A percentile compares a stretch with the other conserved stretches of the same genome.
These are phyloP conservation scores for Eupithecia subfuscata DNA, from an alignment of 2,888 invertebrate species.

Conservation along the genomic window DNA sequence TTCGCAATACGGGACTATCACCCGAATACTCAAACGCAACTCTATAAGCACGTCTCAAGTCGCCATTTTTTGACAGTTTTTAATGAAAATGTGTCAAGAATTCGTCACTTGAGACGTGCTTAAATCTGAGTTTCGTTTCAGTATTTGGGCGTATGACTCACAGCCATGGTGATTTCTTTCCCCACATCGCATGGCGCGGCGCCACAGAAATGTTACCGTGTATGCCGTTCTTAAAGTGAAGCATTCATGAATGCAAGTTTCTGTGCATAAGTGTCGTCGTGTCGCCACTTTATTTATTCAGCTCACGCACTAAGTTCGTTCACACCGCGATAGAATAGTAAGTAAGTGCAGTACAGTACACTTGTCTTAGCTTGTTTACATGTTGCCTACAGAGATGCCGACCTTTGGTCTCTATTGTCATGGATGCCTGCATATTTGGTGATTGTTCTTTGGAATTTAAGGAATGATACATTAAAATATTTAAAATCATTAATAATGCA, in stretches of 20 bases:
- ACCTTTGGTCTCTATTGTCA: slow-evolving; percentile 36
- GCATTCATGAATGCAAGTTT: slow-evolving; percentile 17
- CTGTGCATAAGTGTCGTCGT: slow-evolving; percentile 17
- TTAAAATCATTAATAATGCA: not conserved
- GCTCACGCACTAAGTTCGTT: slow-evolving; percentile 58
- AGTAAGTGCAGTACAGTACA: slow-evolving; percentile 45
- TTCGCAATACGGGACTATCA: too few relatives aligned
- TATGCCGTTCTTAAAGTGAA: not conserved
- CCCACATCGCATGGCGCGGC: not conserved
- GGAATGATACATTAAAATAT: not conserved
- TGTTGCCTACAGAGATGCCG: slow-evolving; percentile 34
- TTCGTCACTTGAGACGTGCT: too few relatives aligned
- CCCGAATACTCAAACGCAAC: too few relatives aligned
- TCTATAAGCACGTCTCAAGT: too few relatives aligned
- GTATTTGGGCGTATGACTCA: too few relatives aligned
- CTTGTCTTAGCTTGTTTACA: slow-evolving; percentile 26
- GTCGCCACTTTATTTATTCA: slow-evolving; percentile 59
- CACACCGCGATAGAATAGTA: slow-evolving; percentile 53
- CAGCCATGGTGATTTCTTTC: too few relatives aligned
- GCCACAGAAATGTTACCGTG: not conserved
- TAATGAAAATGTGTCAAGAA: too few relatives aligned
- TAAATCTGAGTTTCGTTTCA: too few relatives aligned
- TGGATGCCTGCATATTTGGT: slow-evolving; percentile 28
- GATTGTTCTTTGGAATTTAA: slow-evolving; percentile 15
- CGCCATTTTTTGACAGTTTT: too few relatives aligned